Evolutionary conservation across 2,888 invertebrate genomes (phyloP).

Genomic region (Listrodromus nycthemerus): DNA sequence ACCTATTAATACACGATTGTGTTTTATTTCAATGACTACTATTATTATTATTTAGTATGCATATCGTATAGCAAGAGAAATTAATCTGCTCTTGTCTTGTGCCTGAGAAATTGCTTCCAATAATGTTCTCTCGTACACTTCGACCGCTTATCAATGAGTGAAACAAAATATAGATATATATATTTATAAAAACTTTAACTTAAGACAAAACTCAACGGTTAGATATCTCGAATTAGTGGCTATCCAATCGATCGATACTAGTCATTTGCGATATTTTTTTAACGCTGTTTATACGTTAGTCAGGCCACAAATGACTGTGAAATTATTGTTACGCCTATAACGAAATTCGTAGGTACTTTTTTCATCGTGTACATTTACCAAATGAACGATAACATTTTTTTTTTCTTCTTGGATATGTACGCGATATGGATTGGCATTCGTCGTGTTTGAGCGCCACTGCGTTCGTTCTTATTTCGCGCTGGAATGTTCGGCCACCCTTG

Average conservation of each 20-base stretch:
- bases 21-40: not conserved
- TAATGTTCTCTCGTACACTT: not conserved
- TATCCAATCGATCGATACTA: not conserved
- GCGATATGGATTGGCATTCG: not conserved
- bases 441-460: conserved; percentile 37
- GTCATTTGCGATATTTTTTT: not conserved
- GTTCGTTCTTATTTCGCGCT: conserved; percentile 16
- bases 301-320: no score
- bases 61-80: not conserved
- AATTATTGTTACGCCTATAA: not conserved
- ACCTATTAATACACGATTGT: not conserved
- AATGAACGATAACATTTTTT: not conserved
- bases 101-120: not conserved
- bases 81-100: not conserved
- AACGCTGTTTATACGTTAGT: no score
- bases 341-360: not conserved
- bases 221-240: not conserved
- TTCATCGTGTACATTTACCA: not conserved
- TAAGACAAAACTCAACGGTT: not conserved
- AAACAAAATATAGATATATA: not conserved
- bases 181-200: not conserved
- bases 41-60: not conserved
- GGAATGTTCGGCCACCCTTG: conserved; percentile 25
- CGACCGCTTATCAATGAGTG: not conserved
- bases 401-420: not conserved